These are phyloP conservation scores for Perizoma flavofasciatum DNA, from an alignment of 2,888 invertebrate genomes.

Conservation along the genomic window DNA sequence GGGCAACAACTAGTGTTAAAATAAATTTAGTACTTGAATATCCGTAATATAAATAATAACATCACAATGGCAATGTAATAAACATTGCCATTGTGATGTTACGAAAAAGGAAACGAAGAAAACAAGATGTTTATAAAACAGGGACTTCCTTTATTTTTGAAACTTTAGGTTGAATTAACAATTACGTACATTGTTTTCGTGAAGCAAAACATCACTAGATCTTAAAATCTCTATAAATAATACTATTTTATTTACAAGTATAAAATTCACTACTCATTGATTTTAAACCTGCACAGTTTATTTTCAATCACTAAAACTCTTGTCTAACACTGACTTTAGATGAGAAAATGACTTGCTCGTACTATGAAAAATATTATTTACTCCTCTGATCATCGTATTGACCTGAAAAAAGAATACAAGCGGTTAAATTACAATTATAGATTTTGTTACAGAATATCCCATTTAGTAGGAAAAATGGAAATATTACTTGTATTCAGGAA, in stretches of 20 bases:
- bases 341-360: conserved; percentile 52
- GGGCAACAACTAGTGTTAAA: too few species aligned
- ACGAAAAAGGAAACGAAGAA: conserved; percentile 28
- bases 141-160: conserved; percentile 69
- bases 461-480: too few species aligned
- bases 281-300: conserved; percentile 67
- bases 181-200: conserved; percentile 73
- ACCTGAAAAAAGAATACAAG: conserved; percentile 54
- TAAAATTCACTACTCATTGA: conserved; percentile 77
- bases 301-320: conserved; percentile 60
- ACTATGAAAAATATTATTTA: conserved; percentile 34
- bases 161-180: conserved; percentile 70
- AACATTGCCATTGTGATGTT: too few species aligned
- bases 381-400: conserved; percentile 68
- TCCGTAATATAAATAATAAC: too few species aligned
- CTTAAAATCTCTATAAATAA: conserved; percentile 64
- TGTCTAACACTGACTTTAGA: conserved; percentile 74
- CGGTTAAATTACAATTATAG: too few species aligned
- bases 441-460: too few species aligned
- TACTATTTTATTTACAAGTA: conserved; percentile 77
- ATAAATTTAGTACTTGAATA: too few species aligned
- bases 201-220: conserved; percentile 76
- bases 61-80: too few species aligned
- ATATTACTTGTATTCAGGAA: too few species aligned
- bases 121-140: conserved; percentile 56